Evolutionary conservation across 2,888 invertebrate genomes (phyloP), one percentile per base, ranked within the genome.

Genomic region (Dioctria linearis): DNA sequence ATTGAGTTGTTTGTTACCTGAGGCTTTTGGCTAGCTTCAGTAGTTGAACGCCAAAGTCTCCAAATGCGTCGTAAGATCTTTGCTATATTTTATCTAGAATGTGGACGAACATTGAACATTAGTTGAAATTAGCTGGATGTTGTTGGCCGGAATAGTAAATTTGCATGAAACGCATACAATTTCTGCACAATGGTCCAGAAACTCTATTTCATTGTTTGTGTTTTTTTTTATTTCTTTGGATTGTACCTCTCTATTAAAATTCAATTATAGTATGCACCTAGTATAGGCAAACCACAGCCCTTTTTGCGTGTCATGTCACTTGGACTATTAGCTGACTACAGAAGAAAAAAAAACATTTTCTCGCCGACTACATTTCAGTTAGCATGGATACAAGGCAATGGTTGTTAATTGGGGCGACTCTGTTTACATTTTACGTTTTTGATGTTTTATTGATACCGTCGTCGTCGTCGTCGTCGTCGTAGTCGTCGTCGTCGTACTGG

Each of bases 361-460:
- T 6, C 37, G 61, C 43, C 25, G 25, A 75, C 40, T 39, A 25
- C 8, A 59, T 42, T 25, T 43, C 9, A 59, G 25, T 25, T 43
- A 8, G 43, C 75, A 25, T 46, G 39, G 43, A 37, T n/a, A 73
- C 40, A 57, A 59, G 25, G 42, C 42, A 39, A 42, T 42, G 25
- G 25, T 25, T 25, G 57, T 61, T 59, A 57, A 43, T 57, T 57
- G 75, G 57, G 42, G 61, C 75, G 37, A 75, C 43, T 75, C 43
- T 57, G 61, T 42, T 75, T 42, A 51, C 43, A 59, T 51, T 25
- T 13, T 59, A 13, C 9, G 59, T 57, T 25, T 25, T 57, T 75
- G 75, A 61, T 75, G 71, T 71, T 54, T 71, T 71, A 71, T 54
- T 71, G 54, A 71, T 71, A 54, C 25, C 71, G 13, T 54, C 25